Conservation (phyloP, 2,113 vertebrate genomes). For the Rana temporaria region DNA sequence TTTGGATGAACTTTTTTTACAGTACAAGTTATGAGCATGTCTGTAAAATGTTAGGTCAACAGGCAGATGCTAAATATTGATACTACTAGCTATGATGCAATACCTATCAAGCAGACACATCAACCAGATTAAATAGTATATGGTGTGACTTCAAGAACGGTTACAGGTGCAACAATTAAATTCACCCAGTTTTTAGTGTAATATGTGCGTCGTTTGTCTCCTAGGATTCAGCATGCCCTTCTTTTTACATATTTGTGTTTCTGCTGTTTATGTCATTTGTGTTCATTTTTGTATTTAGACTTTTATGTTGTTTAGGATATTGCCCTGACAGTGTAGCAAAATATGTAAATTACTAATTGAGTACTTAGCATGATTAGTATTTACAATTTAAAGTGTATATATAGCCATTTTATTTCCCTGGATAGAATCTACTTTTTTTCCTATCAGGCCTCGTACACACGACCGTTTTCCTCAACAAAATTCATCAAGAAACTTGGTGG, state of each 20-base stretch:
- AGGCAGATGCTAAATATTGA: constrained; percentile 63
- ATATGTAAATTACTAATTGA: no score
- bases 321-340: no score
- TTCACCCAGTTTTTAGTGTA: neutral
- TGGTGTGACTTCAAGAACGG: constrained; percentile 1
- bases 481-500: no score
- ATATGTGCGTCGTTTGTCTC: constrained; percentile 13
- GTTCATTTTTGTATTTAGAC: no score
- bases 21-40: constrained; percentile 66
- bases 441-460: no score
- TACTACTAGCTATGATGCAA: constrained; percentile 37
- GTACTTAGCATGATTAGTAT: no score
- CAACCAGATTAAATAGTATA: constrained; percentile 30
- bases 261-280: no score
- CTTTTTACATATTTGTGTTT: neutral
- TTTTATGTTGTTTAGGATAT: no score
- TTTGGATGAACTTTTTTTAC: constrained; percentile 52
- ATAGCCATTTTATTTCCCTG: no score
- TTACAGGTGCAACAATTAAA: constrained; percentile 2
- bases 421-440: no score
- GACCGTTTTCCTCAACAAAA: no score
- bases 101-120: constrained; percentile 29
- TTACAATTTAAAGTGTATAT: no score
- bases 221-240: constrained; percentile 9
- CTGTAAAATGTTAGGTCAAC: constrained; percentile 64